phyloP scores from a whole-genome alignment of 2,797 vertebrate species.

The Myiothlypis coronata region DNA sequence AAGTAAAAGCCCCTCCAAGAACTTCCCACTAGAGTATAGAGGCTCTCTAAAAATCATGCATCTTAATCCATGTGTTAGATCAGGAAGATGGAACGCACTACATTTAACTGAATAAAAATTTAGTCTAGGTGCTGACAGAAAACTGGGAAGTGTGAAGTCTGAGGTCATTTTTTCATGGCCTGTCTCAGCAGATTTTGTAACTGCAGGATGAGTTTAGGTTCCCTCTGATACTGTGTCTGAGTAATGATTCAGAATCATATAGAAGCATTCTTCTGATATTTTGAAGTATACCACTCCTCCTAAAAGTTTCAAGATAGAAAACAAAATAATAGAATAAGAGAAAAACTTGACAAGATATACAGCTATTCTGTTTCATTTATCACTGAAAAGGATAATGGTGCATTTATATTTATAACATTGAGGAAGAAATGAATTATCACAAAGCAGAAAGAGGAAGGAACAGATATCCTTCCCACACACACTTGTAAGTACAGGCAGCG shows the following conservation, averaged over 20 bases:
- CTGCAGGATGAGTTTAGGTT: background rate
- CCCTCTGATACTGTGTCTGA: background rate
- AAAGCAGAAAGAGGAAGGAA: background rate
- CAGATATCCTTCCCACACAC: background rate
- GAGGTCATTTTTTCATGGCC: slow-evolving; percentile 39
- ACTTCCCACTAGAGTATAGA: background rate
- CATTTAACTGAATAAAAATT: slow-evolving; percentile 31
- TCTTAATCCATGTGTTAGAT: slow-evolving; percentile 2
- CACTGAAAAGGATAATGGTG: slow-evolving; percentile 20
- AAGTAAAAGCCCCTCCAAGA: background rate
- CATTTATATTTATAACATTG: slow-evolving; percentile 10
- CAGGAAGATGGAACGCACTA: slow-evolving; percentile 13
- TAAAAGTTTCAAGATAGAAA: slow-evolving; percentile 50
- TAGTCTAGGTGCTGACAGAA: slow-evolving; percentile 38
- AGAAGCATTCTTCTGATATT: slow-evolving; percentile 51
- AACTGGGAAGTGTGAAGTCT: slow-evolving; percentile 33
- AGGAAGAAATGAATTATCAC: slow-evolving; percentile 57
- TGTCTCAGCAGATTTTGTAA: slow-evolving; percentile 40
- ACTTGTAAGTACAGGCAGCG: background rate
- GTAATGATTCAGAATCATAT: slow-evolving; percentile 42
- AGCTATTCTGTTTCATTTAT: slow-evolving; percentile 31
- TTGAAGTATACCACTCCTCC: slow-evolving; percentile 15
- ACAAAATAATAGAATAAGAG: slow-evolving; percentile 45
- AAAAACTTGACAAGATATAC: slow-evolving; percentile 38
- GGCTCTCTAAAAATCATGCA: background rate